These are phyloP conservation scores for Corythaixoides concolor DNA, from an alignment of 2,113 vertebrate genomes.

Conservation along the genomic window DNA sequence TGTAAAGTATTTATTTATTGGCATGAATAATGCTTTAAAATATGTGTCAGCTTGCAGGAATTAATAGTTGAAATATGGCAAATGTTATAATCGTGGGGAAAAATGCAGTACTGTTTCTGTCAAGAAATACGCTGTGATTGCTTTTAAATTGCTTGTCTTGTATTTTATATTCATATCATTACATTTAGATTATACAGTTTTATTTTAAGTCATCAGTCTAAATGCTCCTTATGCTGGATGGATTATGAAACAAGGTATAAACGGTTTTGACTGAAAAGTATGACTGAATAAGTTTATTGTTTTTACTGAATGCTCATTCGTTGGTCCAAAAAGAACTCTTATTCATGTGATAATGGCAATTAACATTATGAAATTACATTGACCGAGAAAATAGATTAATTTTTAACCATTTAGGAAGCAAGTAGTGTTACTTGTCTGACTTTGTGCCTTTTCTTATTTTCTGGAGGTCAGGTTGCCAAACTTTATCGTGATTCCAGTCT, in stretches of 20 bases:
- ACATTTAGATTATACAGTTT: background rate
- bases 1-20: background rate
- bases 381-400: background rate
- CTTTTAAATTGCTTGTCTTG: background rate
- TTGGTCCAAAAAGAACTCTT: background rate
- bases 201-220: background rate
- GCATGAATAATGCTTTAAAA: background rate
- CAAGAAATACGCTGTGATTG: background rate
- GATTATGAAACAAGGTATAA: background rate
- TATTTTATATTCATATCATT: background rate
- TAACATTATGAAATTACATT: background rate
- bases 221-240: background rate
- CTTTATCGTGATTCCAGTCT: constrained; percentile 99
- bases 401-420: background rate
- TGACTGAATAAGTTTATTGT: background rate
- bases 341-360: background rate
- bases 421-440: constrained; percentile 89
- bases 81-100: background rate
- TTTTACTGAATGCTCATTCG: background rate
- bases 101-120: background rate
- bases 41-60: background rate
- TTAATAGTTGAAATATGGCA: background rate
- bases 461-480: constrained; percentile 99
- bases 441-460: constrained; percentile 99
- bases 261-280: background rate